A percentile compares a stretch with the other conserved stretches of the same genome.
Conservation (phyloP, 1,140 invertebrate genomes). For the Drosophila setifemur region DNA sequence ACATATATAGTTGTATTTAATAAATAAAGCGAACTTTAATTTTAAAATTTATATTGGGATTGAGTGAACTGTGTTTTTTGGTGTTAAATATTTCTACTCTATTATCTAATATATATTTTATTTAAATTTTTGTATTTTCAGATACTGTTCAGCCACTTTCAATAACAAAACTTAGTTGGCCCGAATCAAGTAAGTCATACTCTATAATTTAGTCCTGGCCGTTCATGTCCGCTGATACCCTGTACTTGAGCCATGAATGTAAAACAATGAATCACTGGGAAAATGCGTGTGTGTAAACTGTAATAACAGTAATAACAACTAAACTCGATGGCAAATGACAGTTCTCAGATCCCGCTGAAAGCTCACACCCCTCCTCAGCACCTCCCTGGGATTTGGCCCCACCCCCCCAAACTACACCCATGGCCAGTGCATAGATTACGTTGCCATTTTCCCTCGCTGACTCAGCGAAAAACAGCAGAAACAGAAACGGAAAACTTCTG, state of each 20-base stretch:
- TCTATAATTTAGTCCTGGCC: neutral
- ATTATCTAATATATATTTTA: too few relatives aligned
- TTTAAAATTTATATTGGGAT: too few relatives aligned
- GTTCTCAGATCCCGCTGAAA: slow-evolving; percentile 13
- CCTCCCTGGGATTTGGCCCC: too few relatives aligned
- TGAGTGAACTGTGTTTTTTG: too few relatives aligned
- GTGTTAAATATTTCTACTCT: too few relatives aligned
- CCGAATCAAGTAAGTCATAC: too few relatives aligned
- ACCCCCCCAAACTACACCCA: neutral
- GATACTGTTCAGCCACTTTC: too few relatives aligned
- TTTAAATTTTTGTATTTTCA: too few relatives aligned
- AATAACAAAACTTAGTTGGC: too few relatives aligned
- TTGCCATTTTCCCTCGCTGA: slow-evolving; percentile 30
- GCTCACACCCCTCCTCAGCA: neutral
- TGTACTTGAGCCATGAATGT: slow-evolving; percentile 13
- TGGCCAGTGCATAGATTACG: slow-evolving; percentile 18
- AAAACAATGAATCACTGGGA: slow-evolving; percentile 39
- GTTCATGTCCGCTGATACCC: neutral
- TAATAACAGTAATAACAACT: slow-evolving; percentile 46
- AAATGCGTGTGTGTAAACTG: slow-evolving; percentile 28
- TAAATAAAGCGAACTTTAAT: too few relatives aligned
- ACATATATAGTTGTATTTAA: too few relatives aligned
- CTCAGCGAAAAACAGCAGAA: slow-evolving; percentile 24
- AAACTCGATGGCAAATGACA: slow-evolving; percentile 31
- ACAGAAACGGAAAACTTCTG: slow-evolving; percentile 9